Evolutionary conservation across 2,113 vertebrate species (phyloP).

Genomic region (Pterocles gutturalis): DNA sequence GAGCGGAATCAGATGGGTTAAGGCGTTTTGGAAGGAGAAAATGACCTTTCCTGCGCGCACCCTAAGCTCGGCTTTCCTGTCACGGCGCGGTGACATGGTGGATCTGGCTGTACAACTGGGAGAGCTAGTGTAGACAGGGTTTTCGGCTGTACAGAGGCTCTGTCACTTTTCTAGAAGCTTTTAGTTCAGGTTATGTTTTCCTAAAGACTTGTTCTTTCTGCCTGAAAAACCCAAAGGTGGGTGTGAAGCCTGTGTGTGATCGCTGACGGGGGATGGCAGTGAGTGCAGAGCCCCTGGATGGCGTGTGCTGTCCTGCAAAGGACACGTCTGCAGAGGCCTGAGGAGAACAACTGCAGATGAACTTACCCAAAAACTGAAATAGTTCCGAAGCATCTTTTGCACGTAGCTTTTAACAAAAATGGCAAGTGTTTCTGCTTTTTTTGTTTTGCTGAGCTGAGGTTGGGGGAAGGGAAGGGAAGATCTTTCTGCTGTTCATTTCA

Average conservation of each 20-base stretch:
- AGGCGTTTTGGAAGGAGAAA: background rate
- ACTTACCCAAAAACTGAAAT: background rate
- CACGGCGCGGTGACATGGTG: fast-evolving
- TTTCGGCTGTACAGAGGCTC: fast-evolving
- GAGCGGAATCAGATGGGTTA: background rate
- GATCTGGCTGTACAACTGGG: background rate
- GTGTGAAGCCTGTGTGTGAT: background rate
- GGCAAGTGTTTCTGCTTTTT: fast-evolving
- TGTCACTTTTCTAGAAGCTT: background rate
- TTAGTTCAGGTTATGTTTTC: background rate
- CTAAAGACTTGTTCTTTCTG: background rate
- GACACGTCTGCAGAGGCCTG: fast-evolving
- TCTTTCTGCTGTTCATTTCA: background rate
- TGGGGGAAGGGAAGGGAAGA: background rate
- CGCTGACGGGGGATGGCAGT: fast-evolving
- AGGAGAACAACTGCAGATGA: fast-evolving
- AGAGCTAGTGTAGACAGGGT: background rate
- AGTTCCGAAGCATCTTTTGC: fast-evolving
- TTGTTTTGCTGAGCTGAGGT: background rate
- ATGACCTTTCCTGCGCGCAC: fast-evolving
- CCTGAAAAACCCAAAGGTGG: background rate
- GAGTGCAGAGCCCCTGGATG: background rate
- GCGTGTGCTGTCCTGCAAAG: background rate
- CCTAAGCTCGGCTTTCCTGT: background rate
- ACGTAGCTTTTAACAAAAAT: background rate